Base-by-base conservation (phyloP, 2,113 vertebrate genomes). In the Fulica atra region DNA sequence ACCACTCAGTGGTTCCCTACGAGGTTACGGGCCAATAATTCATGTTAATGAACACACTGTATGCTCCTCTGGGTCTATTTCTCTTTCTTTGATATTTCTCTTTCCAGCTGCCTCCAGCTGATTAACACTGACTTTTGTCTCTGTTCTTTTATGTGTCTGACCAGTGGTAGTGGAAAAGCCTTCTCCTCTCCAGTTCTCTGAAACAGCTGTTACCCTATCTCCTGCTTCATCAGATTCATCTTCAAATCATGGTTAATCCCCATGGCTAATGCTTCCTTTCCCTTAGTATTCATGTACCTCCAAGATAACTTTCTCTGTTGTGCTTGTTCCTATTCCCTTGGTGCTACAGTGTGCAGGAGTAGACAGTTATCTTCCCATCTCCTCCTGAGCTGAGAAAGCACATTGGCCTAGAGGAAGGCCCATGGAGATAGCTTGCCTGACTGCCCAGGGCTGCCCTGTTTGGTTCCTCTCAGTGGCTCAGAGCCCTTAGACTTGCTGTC, bases 381-480 rank as follows among this genome's bases (percentile, higher is more conserved):
- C 36, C 19, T 70, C 16, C 20, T 0, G 5, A 59, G 28, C 48
- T 79, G 53, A 90, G 79, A 64, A 76, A 29, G 23, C 57, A 50
- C 6, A 1, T 6, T 74, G 51, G 70, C 36, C 60, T 19, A 8
- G 69, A 81, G 60, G 46, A 78, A 81, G 38, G 26, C 36, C 20
- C 5, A 6, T 2, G 24, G 48, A 85, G 33, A 57, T 16, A 64
- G 19, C 35, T 33, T 26, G n/a, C 40, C 64, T 78, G 72, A 51
- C 21, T 1, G 0, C 44, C 5, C 2, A 0, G 12, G 50, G 10
- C n/a, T 54, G 57, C n/a, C 44, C 23, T 26, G 4, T 29, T 53
- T 64, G 46, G 7, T 5, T 89, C 9, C 19, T 54, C 24, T 77
- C 44, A 33, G 64, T 35, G 60, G 17, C 54, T 74, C 46, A 19